Evolutionary conservation across 2,797 vertebrate species (phyloP).

Genomic region (Lithobates pipiens): DNA sequence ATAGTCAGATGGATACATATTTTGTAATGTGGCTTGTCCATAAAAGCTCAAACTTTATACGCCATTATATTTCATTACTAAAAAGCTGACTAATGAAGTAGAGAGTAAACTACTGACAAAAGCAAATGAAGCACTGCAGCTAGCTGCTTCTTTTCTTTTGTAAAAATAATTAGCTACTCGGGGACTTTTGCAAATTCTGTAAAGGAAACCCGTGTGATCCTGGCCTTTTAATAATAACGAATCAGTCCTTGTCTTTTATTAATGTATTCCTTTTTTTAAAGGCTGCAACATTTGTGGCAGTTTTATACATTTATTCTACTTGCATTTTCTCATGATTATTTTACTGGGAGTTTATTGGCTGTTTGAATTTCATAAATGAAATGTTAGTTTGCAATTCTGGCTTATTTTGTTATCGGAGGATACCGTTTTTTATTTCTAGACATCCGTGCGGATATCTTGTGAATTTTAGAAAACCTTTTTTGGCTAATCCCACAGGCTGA

Average conservation of each 20-base stretch:
- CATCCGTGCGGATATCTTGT: slow-evolving; percentile 72
- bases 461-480: slow-evolving; percentile 83
- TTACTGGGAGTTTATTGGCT: slow-evolving; percentile 68
- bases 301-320: slow-evolving; percentile 69
- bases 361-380: slow-evolving; percentile 68
- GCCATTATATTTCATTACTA: slow-evolving; percentile 67
- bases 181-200: slow-evolving; percentile 70
- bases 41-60: slow-evolving; percentile 64
- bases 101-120: slow-evolving; percentile 67
- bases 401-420: slow-evolving; percentile 60
- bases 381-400: slow-evolving; percentile 66
- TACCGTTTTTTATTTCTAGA: slow-evolving; percentile 51
- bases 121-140: slow-evolving; percentile 62
- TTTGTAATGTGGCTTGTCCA: slow-evolving; percentile 62
- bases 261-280: slow-evolving; percentile 66
- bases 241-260: slow-evolving; percentile 70
- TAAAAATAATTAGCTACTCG: slow-evolving; percentile 78
- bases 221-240: slow-evolving; percentile 75
- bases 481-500: slow-evolving; percentile 74
- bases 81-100: slow-evolving; percentile 70
- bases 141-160: slow-evolving; percentile 64
- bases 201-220: slow-evolving; percentile 72
- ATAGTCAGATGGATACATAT: slow-evolving; percentile 59
- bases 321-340: slow-evolving; percentile 64
- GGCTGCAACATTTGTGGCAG: slow-evolving; percentile 66